Evolutionary conservation across 2,113 vertebrate species (phyloP).

Genomic region (Haliaeetus leucogaster): DNA sequence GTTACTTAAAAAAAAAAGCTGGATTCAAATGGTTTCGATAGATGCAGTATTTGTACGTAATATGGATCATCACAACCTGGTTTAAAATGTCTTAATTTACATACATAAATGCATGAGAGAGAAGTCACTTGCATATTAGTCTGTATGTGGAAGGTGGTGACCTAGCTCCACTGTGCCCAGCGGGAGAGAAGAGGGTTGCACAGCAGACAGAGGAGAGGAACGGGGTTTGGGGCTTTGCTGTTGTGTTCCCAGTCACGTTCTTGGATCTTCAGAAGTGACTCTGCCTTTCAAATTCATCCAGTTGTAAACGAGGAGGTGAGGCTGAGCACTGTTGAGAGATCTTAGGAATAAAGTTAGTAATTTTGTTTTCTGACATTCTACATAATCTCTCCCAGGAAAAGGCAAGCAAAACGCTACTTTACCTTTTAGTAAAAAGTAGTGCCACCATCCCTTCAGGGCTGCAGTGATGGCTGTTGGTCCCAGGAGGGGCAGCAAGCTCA

Average conservation of each 20-base stretch:
- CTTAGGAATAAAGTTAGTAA: background rate
- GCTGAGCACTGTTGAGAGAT: background rate
- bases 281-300: background rate
- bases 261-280: background rate
- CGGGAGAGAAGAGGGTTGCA: background rate
- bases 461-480: background rate
- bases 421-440: background rate
- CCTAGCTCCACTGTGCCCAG: background rate
- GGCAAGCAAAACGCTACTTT: background rate
- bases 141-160: background rate
- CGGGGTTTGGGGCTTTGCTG: background rate
- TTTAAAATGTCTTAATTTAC: background rate
- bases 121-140: background rate
- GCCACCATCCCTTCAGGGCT: background rate
- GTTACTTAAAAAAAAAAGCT: background rate
- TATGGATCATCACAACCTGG: background rate
- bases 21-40: background rate
- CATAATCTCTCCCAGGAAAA: background rate
- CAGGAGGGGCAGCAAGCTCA: background rate
- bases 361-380: background rate
- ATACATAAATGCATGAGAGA: background rate
- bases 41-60: background rate
- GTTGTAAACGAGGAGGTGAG: background rate
- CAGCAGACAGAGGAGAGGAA: background rate
- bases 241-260: background rate